A percentile compares a stretch with the other conserved stretches of the same genome.
Conservation (phyloP, 1,140 invertebrate species). For the Nasonia giraulti region DNA sequence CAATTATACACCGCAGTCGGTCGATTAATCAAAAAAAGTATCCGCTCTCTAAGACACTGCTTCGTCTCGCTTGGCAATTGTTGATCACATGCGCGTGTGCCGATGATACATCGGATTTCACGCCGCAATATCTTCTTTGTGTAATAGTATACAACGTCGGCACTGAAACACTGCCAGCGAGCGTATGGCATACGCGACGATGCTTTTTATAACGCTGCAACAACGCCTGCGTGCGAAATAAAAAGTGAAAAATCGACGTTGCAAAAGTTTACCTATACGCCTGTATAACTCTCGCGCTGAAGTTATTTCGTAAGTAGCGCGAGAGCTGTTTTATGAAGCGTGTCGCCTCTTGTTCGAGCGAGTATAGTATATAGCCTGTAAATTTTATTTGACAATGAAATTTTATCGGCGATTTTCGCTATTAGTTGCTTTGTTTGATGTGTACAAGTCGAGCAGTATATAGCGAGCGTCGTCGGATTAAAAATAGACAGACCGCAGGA, state of each 20-base stretch:
- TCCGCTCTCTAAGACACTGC: not conserved
- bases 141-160: not conserved
- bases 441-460: not conserved
- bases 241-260: conserved; percentile 15
- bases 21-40: not conserved
- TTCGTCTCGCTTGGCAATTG: conserved; percentile 10
- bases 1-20: not conserved
- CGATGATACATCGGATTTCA: conserved; percentile 30
- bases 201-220: conserved; percentile 21
- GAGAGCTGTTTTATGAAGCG: no score
- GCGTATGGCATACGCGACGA: not conserved
- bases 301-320: not conserved
- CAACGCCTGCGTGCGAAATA: not conserved
- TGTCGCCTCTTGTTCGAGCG: not conserved
- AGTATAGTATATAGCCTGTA: not conserved
- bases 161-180: conserved; percentile 43
- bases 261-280: not conserved
- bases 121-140: conserved; percentile 27
- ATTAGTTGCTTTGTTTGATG: not conserved
- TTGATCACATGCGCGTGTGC: conserved; percentile 9
- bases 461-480: not conserved
- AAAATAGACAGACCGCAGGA: not conserved
- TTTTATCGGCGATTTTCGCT: not conserved
- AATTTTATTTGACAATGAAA: conserved; percentile 1
- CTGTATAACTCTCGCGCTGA: not conserved